A percentile compares a stretch with the other conserved stretches of the same genome.
phyloP scores from a whole-genome alignment of 2,888 invertebrate species.

The Steinernema hermaphroditum region DNA sequence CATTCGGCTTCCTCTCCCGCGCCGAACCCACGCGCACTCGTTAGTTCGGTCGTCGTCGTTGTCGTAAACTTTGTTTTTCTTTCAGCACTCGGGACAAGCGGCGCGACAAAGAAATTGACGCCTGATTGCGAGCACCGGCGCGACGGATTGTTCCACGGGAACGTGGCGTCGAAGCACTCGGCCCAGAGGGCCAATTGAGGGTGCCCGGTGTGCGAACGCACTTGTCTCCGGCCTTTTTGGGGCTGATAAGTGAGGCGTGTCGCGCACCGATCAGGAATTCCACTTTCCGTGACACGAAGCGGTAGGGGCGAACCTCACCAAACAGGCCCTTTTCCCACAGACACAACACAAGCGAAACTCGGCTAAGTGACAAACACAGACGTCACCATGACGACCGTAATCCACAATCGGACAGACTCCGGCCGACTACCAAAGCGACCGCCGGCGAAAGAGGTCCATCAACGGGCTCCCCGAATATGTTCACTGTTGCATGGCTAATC shows the following conservation, averaged over 20 bases:
- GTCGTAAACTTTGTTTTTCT: no score
- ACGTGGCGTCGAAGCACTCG: no score
- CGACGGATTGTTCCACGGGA: not conserved
- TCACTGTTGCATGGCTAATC: constrained; percentile 21
- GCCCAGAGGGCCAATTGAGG: constrained; percentile 16
- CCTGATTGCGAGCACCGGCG: not conserved
- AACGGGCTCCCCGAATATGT: not conserved
- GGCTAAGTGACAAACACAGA: constrained; percentile 17
- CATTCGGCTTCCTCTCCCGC: constrained; percentile 6
- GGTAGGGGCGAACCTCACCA: no score
- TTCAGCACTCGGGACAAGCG: no score
- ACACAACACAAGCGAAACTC: not conserved
- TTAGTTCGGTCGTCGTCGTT: not conserved
- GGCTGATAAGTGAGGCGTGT: constrained; percentile 1
- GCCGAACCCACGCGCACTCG: not conserved
- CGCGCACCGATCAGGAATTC: not conserved
- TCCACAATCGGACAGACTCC: constrained; percentile 3
- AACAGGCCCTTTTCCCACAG: not conserved
- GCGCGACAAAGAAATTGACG: constrained; percentile 16
- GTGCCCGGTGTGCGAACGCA: no score
- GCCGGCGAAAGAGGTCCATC: no score
- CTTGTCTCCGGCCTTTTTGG: no score
- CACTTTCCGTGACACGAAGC: no score
- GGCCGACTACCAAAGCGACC: not conserved
- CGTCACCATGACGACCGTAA: constrained; percentile 28